These are phyloP conservation scores for Platycheirus rosarum DNA, from an alignment of 2,888 invertebrate species.

Conservation along the genomic window DNA sequence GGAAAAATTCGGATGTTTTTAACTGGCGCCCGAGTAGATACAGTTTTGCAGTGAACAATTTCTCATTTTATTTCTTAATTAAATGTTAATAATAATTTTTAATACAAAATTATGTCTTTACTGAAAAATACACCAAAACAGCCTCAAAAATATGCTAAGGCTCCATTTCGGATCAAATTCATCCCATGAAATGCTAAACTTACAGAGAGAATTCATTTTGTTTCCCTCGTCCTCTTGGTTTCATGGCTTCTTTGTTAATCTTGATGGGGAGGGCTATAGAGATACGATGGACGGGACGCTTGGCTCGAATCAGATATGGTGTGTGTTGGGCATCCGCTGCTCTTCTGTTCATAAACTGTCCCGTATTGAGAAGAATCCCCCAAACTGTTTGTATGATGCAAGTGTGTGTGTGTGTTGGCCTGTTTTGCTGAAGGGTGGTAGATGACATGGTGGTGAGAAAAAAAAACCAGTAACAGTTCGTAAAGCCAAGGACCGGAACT, in stretches of 20 bases:
- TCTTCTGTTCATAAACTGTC: slow-evolving; percentile 60
- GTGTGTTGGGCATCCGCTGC: slow-evolving; percentile 30
- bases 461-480: slow-evolving; percentile 50
- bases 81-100: too few species aligned
- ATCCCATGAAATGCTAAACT: slow-evolving; percentile 14
- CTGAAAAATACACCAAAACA: too few species aligned
- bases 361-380: slow-evolving; percentile 43
- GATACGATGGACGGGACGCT: slow-evolving; percentile 30
- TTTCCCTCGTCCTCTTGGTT: slow-evolving; percentile 45
- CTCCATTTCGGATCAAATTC: slow-evolving; percentile 4
- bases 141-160: background rate
- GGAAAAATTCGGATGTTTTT: too few species aligned
- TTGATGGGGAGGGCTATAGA: slow-evolving; percentile 38
- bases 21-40: too few species aligned
- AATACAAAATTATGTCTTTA: too few species aligned
- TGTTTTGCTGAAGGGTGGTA: slow-evolving; percentile 49
- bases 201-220: slow-evolving; percentile 39
- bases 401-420: slow-evolving; percentile 13
- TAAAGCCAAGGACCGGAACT: slow-evolving; percentile 74
- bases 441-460: slow-evolving; percentile 52
- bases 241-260: slow-evolving; percentile 72
- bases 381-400: background rate
- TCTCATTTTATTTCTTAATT: too few species aligned
- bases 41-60: too few species aligned
- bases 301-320: slow-evolving; percentile 31